Evolutionary conservation across 1,140 invertebrate genomes (phyloP), one percentile per base, ranked within the genome.

Genomic region (Brachionus rotundiformis): DNA sequence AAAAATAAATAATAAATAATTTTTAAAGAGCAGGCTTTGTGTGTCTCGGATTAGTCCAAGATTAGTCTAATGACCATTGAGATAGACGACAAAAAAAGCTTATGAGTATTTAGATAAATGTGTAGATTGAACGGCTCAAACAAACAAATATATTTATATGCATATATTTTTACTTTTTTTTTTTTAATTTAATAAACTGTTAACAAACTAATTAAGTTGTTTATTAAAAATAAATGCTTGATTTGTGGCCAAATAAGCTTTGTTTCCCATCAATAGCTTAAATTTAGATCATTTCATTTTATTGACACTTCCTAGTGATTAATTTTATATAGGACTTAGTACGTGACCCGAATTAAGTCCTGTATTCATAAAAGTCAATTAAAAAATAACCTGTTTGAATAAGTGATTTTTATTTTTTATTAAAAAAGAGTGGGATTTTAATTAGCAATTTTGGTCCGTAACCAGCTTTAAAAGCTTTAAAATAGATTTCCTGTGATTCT

Each of bases 31-130:
- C 59, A 61, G 27, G 27, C 10, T 25, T 61, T 61, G 19, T 61
- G 19, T 25, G 25, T 61, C 19, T n/a, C n/a, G 8, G 33, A 77
- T 59, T 31, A 77, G n/a, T 41, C n/a, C 47, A 49, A 59, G 73
- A 59, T 59, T 54, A 59, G 49, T 8, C 73, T 49, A 77, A 54
- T 54, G 73, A 77, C 73, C 27, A 44, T 47, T 54, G 44, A 77
- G 73, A 27, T 5, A 27, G 13, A 16, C 3, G 31, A 65, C 29
- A 13, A 31, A 27, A 25, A 33, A 65, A 54, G 49, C 49, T 54
- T 54, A 54, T 19, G 23, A 54, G n/a, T 19, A 19, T 54, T 54
- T 54, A 6, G 49, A 19, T 54, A 54, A 19, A 54, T 54, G n/a
- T 16, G n/a, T 54, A 19, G 49, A 54, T 54, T 65, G 0, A 10